Percentiles rank a stretch among this genome's conserved stretches.
Conservation (phyloP, 2,113 vertebrate species). For the Petrocephalus microphthalmus region DNA sequence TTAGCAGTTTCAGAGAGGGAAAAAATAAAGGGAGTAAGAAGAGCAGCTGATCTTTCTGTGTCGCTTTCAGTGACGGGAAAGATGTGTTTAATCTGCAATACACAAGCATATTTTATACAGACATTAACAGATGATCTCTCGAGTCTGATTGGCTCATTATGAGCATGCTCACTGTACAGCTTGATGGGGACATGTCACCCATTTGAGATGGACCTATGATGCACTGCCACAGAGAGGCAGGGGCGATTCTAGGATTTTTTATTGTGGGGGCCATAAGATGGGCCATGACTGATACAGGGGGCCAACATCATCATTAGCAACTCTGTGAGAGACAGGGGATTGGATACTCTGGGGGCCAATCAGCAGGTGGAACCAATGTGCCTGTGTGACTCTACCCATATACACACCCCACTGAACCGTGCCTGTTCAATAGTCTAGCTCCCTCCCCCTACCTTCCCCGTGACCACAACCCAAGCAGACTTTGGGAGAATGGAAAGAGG, state of each 20-base stretch:
- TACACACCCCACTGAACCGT: neutral
- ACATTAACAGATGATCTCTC: neutral
- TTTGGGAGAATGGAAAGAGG: neutral
- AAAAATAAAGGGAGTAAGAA: neutral
- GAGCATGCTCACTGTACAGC: constrained; percentile 9
- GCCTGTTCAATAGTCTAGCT: neutral
- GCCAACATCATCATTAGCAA: neutral
- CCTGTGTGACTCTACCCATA: neutral
- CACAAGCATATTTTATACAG: constrained; percentile 19
- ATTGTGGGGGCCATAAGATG: neutral
- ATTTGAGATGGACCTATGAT: neutral
- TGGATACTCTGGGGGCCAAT: neutral
- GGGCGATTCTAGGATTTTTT: neutral
- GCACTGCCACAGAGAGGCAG: neutral
- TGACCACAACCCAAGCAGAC: no score
- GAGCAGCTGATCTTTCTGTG: neutral
- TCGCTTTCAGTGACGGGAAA: neutral
- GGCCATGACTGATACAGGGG: neutral
- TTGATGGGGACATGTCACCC: neutral
- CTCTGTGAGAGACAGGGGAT: neutral
- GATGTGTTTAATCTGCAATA: neutral
- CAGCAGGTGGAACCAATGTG: neutral
- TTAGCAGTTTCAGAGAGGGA: neutral
- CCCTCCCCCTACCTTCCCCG: neutral
- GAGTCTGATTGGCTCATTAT: neutral